Base-by-base conservation (phyloP, 2,113 vertebrate species). In the Lamprologus callipterus region DNA sequence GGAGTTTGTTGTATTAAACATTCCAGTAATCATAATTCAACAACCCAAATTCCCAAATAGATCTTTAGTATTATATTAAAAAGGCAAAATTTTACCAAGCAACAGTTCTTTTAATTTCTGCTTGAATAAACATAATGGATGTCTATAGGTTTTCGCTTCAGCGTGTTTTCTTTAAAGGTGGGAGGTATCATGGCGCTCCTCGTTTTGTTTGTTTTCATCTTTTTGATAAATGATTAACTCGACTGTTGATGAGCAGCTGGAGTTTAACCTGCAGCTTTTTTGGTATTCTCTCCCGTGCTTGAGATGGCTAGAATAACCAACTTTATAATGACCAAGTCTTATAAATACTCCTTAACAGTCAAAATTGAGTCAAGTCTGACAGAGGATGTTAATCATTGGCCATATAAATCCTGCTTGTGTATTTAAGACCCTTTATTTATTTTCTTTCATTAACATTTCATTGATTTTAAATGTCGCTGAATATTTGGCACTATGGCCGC, bases 221-320 rank as follows among this genome's bases (percentile, higher is more conserved):
- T 60, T 81, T 33, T 84, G 45, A 45, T 81, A 0, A 91, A 91
- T 93, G 73, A 88, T 91, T 93, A 81, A 90, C 89, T 49, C n/a
- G 33, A 75, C 45, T 70, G 81, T 86, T 89, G n/a, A 82, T 7
- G 83, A 89, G 90, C 87, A 53, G 68, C 87, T 80, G 86, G 85
- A 88, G 84, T 89, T 89, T 91, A 68, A 82, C 83, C 85, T 81
- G 45, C 58, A 16, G 33, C 47, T 84, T 35, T 68, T 47, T 68
- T 73, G 23, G 16, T 47, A 47, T 28, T 9, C 11, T 40, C 47
- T 88, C 58, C 86, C 16, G 17, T 84, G 83, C 68, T 1, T 33
- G 9, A 40, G 65, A 42, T 6, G 5, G 16, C 16, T 23, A 12
- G 23, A 8, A 31, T 26, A 23, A 81, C 26, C 7, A 40, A 5